Evolutionary conservation across 2,113 vertebrate genomes (phyloP).

Genomic region (Catagonus wagneri): DNA sequence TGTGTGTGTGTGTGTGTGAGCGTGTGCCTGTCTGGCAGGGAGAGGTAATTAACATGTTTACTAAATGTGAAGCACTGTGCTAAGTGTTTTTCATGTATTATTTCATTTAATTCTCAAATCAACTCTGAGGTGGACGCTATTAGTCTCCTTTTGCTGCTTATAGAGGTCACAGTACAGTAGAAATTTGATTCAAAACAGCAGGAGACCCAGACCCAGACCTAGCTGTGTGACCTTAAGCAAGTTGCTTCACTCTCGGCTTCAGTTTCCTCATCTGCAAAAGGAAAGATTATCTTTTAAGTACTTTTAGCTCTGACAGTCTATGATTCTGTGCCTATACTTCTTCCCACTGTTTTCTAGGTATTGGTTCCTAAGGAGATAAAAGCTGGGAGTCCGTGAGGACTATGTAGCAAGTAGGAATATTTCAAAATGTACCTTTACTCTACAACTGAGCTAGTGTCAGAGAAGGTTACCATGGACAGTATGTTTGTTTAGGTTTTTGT

Average conservation of each 20-base stretch:
- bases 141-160: conserved; percentile 58
- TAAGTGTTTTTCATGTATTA: conserved; percentile 40
- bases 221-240: conserved; percentile 52
- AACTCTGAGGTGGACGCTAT: conserved; percentile 12
- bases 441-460: neutral
- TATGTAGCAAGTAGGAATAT: conserved; percentile 11
- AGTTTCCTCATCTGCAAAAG: conserved; percentile 29
- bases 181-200: conserved; percentile 51
- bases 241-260: neutral
- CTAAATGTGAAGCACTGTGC: neutral
- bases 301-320: neutral
- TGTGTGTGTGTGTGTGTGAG: neutral
- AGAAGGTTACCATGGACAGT: neutral
- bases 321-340: neutral
- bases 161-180: neutral
- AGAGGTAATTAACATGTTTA: conserved; percentile 41
- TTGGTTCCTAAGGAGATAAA: conserved; percentile 46
- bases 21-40: neutral
- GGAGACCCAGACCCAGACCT: neutral
- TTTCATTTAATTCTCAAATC: conserved; percentile 52
- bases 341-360: neutral
- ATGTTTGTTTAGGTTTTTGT: conserved; percentile 1
- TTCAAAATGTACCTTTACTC: neutral
- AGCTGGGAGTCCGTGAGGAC: conserved; percentile 11
- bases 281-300: conserved; percentile 38